Evolutionary conservation across 2,797 vertebrate genomes (phyloP), one percentile per base, ranked within the genome.

Genomic region (Manis pentadactyla): DNA sequence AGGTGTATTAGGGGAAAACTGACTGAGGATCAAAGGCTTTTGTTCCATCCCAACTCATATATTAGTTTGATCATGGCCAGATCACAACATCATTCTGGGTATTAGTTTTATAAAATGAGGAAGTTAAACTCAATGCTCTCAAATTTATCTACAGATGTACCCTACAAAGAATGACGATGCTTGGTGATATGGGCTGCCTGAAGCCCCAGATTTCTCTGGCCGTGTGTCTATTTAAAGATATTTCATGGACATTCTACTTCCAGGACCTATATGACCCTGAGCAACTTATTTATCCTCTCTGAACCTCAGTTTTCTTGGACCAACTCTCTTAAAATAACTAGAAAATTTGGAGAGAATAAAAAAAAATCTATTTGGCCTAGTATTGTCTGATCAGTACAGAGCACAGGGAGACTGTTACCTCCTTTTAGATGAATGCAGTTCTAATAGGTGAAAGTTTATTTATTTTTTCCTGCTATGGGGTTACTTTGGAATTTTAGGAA

Each of bases 401-500:
- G 27, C 49, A 18, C 46, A 14, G 19, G 21, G 68, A 86, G 29
- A 42, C 39, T 13, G 34, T 19, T 19, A 8, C 25, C 18, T 64
- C 46, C 37, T 64, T 69, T 77, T 57, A 82, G 34, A 63, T 27
- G 34, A 84, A 34, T 51, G 19, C 23, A 27, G 13, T 81, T 85
- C 55, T 74, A 34, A 49, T 5, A 63, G 15, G 31, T 1, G 8
- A 61, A 53, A 75, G 19, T 55, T 66, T 18, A 13, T 42, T 63
- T n/a, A n/a, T n/a, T 5, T 14, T 18, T 42, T 19, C 15, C n/a
- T 34, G 37, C 59, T 29, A 53, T 49, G 31, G 59, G 6, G 25
- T 66, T 64, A 71, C n/a, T 55, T n/a, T 69, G 46, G 25, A 92
- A 69, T 37, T 92, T 91, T 74, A 53, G 64, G 73, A 94, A 85